A percentile compares a stretch with the other conserved stretches of the same genome.
Conservation (phyloP, 2,797 vertebrate genomes). For the Ceryle rudis region DNA sequence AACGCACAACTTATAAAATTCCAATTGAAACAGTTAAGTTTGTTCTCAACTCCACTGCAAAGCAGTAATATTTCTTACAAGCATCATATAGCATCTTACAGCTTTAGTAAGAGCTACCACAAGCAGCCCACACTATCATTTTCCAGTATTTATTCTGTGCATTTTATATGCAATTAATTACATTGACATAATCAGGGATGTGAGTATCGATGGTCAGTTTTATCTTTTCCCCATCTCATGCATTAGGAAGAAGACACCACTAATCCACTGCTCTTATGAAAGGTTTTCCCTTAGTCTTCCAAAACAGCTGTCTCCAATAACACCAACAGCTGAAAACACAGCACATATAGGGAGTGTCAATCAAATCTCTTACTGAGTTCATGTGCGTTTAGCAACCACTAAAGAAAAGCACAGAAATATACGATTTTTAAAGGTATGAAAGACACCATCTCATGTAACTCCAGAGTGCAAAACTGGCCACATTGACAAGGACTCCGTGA, state of each 20-base stretch:
- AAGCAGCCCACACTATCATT: not conserved
- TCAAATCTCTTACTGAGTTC: not conserved
- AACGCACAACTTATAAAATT: not conserved
- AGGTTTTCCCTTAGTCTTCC: not conserved
- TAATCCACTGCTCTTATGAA: not conserved
- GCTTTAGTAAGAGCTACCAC: not conserved
- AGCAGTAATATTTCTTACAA: not conserved
- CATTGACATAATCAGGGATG: not conserved
- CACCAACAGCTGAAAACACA: slow-evolving; percentile 34
- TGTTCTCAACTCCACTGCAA: not conserved
- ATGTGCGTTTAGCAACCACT: not conserved
- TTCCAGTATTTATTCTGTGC: not conserved
- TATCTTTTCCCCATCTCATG: not conserved
- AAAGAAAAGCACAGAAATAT: not conserved
- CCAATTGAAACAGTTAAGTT: not conserved
- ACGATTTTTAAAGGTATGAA: not conserved
- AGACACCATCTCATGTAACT: not conserved
- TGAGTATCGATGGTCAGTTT: not conserved
- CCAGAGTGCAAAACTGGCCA: not conserved
- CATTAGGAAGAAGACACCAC: not conserved
- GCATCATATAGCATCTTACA: not conserved
- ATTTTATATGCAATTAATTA: not conserved
- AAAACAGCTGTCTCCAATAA: not conserved
- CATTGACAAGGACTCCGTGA: not conserved
- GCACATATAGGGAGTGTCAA: not conserved